Evolutionary conservation across 2,113 vertebrate species (phyloP), one percentile per base, ranked within the genome.

Genomic region (Ciconia boyciana): DNA sequence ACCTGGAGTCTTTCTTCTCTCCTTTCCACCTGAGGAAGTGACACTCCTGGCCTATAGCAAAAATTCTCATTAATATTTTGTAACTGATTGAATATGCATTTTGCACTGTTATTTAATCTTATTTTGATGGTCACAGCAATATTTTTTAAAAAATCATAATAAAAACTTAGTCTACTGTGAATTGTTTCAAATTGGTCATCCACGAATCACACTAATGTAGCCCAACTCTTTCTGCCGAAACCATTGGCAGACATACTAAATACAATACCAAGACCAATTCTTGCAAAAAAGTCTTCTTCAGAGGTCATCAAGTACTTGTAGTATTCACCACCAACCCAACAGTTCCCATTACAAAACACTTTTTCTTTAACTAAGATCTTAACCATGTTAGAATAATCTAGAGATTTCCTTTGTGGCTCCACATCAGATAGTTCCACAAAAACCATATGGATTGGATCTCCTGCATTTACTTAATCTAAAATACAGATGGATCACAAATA

Each of bases 401-500:
- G 28, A 69, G 2, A 43, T 26, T 77, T 81, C 54, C 16, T 61
- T 69, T 57, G 22, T 21, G 26, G 44, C 19, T 69, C 70, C 44
- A 46, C 26, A 90, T 69, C 24, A 41, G 22, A 32, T 8, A 76
- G 34, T 39, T 91, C 11, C 51, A 66, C 17, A 60, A 64, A 88
- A 64, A 39, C 3, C 1, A 3, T 7, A 60, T 0, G 13, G 48
- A 76, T 10, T 54, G 6, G 1, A 26, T 70, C 20, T 43, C 41
- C 16, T 58, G 21, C 18, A 44, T 74, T 82, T 83, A 29, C 24
- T 32, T 66, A 7, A 17, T 36, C 36, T 85, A 41, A 82, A 88
- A 74, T 9, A 68, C 13, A 68, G 71, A 60, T 31, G 6, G 7
- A 77, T 3, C 16, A 60, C 48, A 89, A 75, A 52, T 17, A 43